These are phyloP conservation scores for Noctua janthe DNA, from an alignment of 2,888 invertebrate species.

Conservation along the genomic window DNA sequence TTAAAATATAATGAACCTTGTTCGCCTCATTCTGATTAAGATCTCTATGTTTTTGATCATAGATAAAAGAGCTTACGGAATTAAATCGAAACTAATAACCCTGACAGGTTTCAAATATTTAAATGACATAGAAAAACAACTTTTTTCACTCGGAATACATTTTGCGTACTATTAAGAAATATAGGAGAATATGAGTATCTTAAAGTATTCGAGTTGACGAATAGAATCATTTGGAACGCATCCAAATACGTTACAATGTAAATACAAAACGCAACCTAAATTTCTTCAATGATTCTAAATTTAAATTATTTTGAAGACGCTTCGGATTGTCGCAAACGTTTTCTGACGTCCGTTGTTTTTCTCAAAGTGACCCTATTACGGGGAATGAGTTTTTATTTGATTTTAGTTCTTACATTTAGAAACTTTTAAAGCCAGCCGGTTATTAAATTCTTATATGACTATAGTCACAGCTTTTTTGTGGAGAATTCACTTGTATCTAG, in stretches of 20 bases:
- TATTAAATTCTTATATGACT: background rate
- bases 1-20: constrained; percentile 44
- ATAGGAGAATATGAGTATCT: constrained; percentile 44
- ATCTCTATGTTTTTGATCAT: constrained; percentile 56
- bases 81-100: constrained; percentile 29
- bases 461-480: background rate
- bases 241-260: constrained; percentile 69
- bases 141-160: constrained; percentile 26
- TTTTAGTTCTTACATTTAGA: constrained; percentile 4
- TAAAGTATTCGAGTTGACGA: constrained; percentile 62
- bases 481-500: background rate
- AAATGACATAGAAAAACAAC: constrained; percentile 21
- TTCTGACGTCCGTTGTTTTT: constrained; percentile 54
- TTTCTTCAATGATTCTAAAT: constrained; percentile 69
- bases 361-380: constrained; percentile 57
- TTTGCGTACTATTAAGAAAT: constrained; percentile 38
- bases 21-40: constrained; percentile 41
- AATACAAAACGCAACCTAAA: constrained; percentile 70
- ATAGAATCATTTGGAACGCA: constrained; percentile 68
- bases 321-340: constrained; percentile 38
- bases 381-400: constrained; percentile 22
- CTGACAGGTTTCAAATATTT: constrained; percentile 44
- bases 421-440: background rate
- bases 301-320: constrained; percentile 52
- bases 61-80: constrained; percentile 47